These are phyloP conservation scores for Hemistola chrysoprasaria DNA, from an alignment of 2,888 invertebrate species.

Conservation along the genomic window DNA sequence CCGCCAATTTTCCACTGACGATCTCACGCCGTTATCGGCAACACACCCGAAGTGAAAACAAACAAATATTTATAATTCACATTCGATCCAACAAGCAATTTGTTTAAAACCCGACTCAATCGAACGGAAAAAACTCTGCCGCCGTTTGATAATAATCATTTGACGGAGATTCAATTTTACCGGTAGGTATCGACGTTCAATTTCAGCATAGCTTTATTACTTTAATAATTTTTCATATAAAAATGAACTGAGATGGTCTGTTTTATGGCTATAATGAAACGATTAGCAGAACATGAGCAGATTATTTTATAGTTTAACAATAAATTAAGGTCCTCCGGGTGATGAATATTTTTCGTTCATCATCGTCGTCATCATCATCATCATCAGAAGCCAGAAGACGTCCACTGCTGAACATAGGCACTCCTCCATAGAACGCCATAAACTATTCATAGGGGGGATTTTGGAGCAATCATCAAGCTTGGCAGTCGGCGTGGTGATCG, in stretches of 20 bases:
- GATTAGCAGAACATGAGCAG: constrained; percentile 21
- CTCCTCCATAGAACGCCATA: too few species aligned
- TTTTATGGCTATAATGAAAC: constrained; percentile 24
- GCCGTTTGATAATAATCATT: constrained; percentile 40
- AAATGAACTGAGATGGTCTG: constrained; percentile 22
- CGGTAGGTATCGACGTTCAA: constrained; percentile 25
- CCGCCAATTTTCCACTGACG: constrained; percentile 41
- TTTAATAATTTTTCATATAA: too few species aligned
- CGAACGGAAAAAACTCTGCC: constrained; percentile 36
- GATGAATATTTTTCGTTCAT: too few species aligned
- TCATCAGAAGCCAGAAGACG: too few species aligned
- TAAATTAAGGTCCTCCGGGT: too few species aligned
- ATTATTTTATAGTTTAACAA: too few species aligned
- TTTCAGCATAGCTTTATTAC: constrained; percentile 31
- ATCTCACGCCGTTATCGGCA: constrained; percentile 34
- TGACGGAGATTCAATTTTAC: constrained; percentile 38
- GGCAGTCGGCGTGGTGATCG: too few species aligned
- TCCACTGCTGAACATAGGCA: too few species aligned
- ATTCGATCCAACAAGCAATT: constrained; percentile 32
- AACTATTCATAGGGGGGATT: too few species aligned
- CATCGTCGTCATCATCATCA: too few species aligned
- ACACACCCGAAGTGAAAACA: constrained; percentile 35
- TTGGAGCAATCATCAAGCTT: too few species aligned
- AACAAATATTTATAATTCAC: constrained; percentile 28
- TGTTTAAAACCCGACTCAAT: constrained; percentile 39